phyloP scores from a whole-genome alignment of 2,888 invertebrate species.

The Tineola bisselliella region DNA sequence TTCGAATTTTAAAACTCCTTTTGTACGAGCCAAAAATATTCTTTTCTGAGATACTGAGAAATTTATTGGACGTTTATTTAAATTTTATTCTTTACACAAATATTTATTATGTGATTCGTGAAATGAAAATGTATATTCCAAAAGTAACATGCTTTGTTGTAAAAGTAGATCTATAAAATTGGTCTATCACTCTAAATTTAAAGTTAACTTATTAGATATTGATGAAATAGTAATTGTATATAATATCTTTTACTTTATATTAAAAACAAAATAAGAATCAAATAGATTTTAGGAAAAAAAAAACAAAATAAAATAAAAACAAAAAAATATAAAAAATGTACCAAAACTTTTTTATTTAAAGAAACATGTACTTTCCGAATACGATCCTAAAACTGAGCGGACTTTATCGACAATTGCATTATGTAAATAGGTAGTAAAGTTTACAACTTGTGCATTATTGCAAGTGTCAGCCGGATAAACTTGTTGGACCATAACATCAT shows the following conservation, averaged over 20 bases:
- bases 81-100: conserved; percentile 9
- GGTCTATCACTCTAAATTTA: too few relatives aligned
- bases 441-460: neutral
- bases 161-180: too few relatives aligned
- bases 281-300: too few relatives aligned
- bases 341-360: too few relatives aligned
- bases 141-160: too few relatives aligned
- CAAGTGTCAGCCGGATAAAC: neutral
- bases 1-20: conserved; percentile 8
- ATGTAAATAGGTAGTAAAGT: neutral
- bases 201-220: too few relatives aligned
- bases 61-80: conserved; percentile 11
- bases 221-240: too few relatives aligned
- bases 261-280: too few relatives aligned
- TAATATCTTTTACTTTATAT: too few relatives aligned
- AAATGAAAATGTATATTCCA: neutral
- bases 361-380: too few relatives aligned
- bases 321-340: too few relatives aligned
- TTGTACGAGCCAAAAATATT: neutral
- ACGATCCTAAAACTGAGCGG: neutral
- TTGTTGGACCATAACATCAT: neutral
- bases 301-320: too few relatives aligned
- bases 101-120: neutral
- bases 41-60: conserved; percentile 2
- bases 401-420: neutral